A percentile compares a stretch with the other conserved stretches of the same genome.
Conservation (phyloP, 2,888 invertebrate species). For the Parapristionchus giblindavisi region DNA sequence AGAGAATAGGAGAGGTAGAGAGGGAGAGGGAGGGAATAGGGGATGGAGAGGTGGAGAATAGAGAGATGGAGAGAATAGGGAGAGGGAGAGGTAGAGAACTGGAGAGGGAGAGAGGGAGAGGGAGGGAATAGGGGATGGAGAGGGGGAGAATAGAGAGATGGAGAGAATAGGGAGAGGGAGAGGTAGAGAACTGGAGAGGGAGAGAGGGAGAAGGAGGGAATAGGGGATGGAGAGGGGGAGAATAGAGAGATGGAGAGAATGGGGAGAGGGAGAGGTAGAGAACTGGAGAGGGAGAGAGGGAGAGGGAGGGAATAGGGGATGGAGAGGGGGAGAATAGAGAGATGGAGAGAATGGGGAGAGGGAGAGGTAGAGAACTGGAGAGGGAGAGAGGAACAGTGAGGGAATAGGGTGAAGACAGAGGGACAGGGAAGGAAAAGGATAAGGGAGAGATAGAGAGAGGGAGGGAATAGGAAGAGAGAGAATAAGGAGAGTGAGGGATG, state of each 20-base stretch:
- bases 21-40: too few species aligned
- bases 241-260: neutral
- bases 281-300: neutral
- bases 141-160: too few species aligned
- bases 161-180: too few species aligned
- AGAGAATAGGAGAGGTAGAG: too few species aligned
- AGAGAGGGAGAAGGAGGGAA: neutral
- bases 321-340: neutral
- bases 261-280: slow-evolving; percentile 22
- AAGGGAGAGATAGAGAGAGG: neutral
- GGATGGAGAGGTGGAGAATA: too few species aligned
- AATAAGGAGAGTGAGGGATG: neutral
- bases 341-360: neutral
- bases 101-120: too few species aligned
- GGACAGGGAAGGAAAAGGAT: neutral
- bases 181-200: too few species aligned
- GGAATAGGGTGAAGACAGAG: neutral
- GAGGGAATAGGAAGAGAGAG: neutral
- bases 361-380: neutral
- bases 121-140: too few species aligned
- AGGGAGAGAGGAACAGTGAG: neutral
- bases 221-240: neutral
- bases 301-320: neutral
- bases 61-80: too few species aligned
- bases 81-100: too few species aligned